Evolutionary conservation across 2,888 invertebrate genomes (phyloP), one percentile per base, ranked within the genome.

Genomic region (Orthonychiurus folsomi): DNA sequence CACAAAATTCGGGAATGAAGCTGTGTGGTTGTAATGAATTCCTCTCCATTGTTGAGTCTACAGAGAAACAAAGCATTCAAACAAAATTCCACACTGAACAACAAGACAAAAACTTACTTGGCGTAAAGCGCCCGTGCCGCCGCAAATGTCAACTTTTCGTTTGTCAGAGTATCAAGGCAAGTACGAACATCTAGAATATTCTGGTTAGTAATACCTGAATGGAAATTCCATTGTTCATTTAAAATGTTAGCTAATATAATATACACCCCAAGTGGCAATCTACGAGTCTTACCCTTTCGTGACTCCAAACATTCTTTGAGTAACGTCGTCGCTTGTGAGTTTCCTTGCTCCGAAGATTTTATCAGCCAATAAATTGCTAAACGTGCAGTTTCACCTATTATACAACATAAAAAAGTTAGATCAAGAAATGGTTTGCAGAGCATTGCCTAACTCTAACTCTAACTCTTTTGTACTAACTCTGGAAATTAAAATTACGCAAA

Each of bases 291-390:
- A 75, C 76, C 76, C 74, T 82, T 81, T 12, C 87, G 86, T 37
- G 84, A 84, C 50, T 84, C 80, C 15, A 89, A 81, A 74, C 88
- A 88, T 77, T 86, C 84, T 76, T 82, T 80, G 66, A 95, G 80
- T 74, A 92, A 81, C 65, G 84, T 84, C 47, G 91, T 88, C 0
- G 93, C 93, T 76, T 92, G 90, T 53, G 85, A 83, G 73, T 92
- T 91, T 0, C 93, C 94, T 77, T 93, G 92, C 74, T 91, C 89
- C 0, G 93, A 92, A 1, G 94, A 93, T 78, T 88, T 87, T n/a
- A 92, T 86, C 56, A 94, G 78, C 93, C 93, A 94, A 74, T 89
- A 87, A 58, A 94, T 84, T 0, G 92, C 93, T 69, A 88, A 82
- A 69, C 86, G 84, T 66, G 86, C 88, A 78, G 88, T 88, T 74